Evolutionary conservation across 2,888 invertebrate genomes (phyloP), one percentile per base, ranked within the genome.

Genomic region (Tenthredo distinguenda): DNA sequence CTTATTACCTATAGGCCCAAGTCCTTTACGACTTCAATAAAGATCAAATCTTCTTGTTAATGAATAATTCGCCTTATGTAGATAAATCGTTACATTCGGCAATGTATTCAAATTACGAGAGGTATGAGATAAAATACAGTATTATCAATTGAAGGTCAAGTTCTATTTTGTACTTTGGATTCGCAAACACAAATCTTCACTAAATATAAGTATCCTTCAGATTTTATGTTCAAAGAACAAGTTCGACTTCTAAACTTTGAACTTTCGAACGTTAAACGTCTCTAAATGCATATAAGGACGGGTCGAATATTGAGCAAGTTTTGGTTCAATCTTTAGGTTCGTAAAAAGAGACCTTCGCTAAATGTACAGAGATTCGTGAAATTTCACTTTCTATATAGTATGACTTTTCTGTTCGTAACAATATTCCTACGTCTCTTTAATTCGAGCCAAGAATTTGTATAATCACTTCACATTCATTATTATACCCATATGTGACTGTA

Each of bases 1-100:
- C 9, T n/a, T n/a, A 40, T 72, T 72, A 72, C 68, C 31, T 62
- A 21, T 62, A 62, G 26, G 62, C 15, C 21, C 76, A 21, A 74
- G 21, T 68, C 68, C 12, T 68, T 74, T 21, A 74, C 74, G 43
- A 74, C 74, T 74, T 43, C 74, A 74, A 76, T 47, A n/a, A 47
- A 76, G 76, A 76, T 76, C 15, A 21, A 76, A 76, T 76, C 47
- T 34, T 43, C 26, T 74, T 10, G 4, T 76, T 47, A 47, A 31
- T 26, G 47, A 47, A 47, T 76, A 26, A 76, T 76, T 76, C 7
- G 7, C 26, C n/a, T 76, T 26, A 47, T 47, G 1, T 47, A 15
- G 43, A 76, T 10, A 76, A 40, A 76, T 26, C 40, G 76, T 76
- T 76, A 47, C 26, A 26, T 15, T 76, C 40, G 40, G 12, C 26